Conservation (phyloP, 2,888 invertebrate species). For the Lasioglossum pauxillum region DNA sequence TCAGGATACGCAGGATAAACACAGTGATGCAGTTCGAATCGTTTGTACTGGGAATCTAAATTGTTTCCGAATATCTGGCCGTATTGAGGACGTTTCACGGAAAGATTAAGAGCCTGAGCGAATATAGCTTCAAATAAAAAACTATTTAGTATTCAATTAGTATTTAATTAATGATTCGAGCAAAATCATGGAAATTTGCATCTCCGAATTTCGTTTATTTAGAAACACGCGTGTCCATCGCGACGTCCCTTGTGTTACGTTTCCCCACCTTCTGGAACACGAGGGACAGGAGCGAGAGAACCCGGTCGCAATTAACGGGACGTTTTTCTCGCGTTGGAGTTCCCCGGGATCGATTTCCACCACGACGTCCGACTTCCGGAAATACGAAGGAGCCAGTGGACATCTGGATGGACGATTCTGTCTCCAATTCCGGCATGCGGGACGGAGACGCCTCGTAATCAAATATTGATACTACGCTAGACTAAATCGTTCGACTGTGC, state of each 20-base stretch:
- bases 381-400: slow-evolving; percentile 53
- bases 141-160: too few relatives aligned
- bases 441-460: slow-evolving; percentile 74
- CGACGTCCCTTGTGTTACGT: too few relatives aligned
- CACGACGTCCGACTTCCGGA: slow-evolving; percentile 49
- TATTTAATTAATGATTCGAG: neutral
- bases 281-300: neutral
- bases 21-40: neutral
- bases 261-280: neutral
- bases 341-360: slow-evolving; percentile 40
- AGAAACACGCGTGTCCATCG: neutral
- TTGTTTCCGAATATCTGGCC: neutral
- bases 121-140: neutral
- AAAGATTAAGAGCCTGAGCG: neutral
- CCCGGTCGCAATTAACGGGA: slow-evolving; percentile 40
- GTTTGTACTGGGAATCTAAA: neutral
- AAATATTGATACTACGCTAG: slow-evolving; percentile 80
- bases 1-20: neutral
- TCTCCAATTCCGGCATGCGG: slow-evolving; percentile 59
- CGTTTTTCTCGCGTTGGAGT: slow-evolving; percentile 37
- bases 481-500: slow-evolving; percentile 76
- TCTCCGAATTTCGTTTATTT: neutral
- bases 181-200: neutral
- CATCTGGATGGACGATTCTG: slow-evolving; percentile 61
- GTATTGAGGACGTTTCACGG: neutral